phyloP scores from a whole-genome alignment of 2,113 vertebrate genomes.

The Chamaea fasciata region DNA sequence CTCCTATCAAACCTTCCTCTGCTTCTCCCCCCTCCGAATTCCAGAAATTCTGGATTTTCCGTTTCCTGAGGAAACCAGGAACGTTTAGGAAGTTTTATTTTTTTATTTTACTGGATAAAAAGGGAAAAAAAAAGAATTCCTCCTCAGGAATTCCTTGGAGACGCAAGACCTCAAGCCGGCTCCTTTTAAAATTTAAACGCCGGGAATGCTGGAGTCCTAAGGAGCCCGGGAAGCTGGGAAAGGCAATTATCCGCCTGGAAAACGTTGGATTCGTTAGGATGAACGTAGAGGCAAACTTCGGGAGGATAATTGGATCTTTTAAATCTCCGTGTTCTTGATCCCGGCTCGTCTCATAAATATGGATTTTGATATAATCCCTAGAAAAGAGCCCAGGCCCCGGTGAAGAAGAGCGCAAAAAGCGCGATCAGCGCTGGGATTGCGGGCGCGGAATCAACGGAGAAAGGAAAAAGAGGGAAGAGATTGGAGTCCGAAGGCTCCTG shows the following conservation, averaged over 20 bases:
- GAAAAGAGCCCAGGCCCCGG: not conserved
- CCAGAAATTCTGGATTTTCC: not conserved
- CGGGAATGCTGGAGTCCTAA: conserved; percentile 59
- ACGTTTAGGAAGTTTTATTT: not conserved
- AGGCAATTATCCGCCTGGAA: conserved; percentile 73
- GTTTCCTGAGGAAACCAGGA: not conserved
- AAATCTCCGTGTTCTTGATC: conserved; percentile 61
- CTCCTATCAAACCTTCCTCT: conserved; percentile 38
- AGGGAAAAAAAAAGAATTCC: not conserved
- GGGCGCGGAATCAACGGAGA: not conserved
- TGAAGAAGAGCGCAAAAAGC: conserved; percentile 27
- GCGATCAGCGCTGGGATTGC: not conserved
- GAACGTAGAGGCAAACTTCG: conserved; percentile 71
- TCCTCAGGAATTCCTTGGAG: not conserved
- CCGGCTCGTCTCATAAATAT: conserved; percentile 68
- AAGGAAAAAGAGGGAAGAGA: not conserved
- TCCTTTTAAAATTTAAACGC: conserved; percentile 66
- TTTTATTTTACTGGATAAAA: not conserved
- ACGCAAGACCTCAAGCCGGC: not conserved
- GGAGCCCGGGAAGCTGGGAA: conserved; percentile 65
- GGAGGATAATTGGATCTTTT: conserved; percentile 73
- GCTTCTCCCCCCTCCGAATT: conserved; percentile 48
- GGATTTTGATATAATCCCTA: conserved; percentile 54
- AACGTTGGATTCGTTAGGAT: conserved; percentile 64
- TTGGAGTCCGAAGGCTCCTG: not conserved